Evolutionary conservation across 2,888 invertebrate genomes (phyloP), one percentile per base, ranked within the genome.

Genomic region (Athripsodes cinereus): DNA sequence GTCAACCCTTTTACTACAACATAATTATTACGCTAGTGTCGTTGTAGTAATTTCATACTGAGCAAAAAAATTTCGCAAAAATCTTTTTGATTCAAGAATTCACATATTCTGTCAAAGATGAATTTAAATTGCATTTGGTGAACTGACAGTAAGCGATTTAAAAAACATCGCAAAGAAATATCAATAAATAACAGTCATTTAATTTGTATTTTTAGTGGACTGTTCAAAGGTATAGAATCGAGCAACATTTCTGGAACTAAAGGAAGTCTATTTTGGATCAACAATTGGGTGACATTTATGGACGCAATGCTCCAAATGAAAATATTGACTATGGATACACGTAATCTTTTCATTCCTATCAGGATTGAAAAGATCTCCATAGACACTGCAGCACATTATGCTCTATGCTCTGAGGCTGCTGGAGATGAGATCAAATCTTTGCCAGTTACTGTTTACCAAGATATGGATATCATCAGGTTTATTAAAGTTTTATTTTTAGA

Each of bases 301-400:
- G 95, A 96, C 74, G 88, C 89, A 34, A 87, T 96, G 85, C 77
- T 96, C 13, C 95, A 96, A 72, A 83, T 90, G 66, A 82, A 85
- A 66, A 84, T 93, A 51, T 70, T 92, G 22, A 82, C 84, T 22
- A 78, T 84, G 58, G 84, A 86, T 63, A 82, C 85, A 1, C 80
- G 89, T 22, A 82, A 85, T 2, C 80, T 92, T 2, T 80, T 85
- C 66, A 80, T 92, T 0, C 92, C 93, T 0, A 90, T 89, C 0
- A 81, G 87, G 55, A 85, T 92, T 31, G 82, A 85, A 66, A 85
- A 81, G 66, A 70, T 90, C 0, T 78, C 81, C n/a, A 87, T 92
- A 44, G 83, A 89, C 66, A 84, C 87, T 0, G 72, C 70, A 1
- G 80, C 81, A 71, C 86, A 86, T 65, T 76, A 81, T 61, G 69